Evolutionary conservation across 1,140 invertebrate genomes (phyloP).

Genomic region (Sitobion miscanthi): DNA sequence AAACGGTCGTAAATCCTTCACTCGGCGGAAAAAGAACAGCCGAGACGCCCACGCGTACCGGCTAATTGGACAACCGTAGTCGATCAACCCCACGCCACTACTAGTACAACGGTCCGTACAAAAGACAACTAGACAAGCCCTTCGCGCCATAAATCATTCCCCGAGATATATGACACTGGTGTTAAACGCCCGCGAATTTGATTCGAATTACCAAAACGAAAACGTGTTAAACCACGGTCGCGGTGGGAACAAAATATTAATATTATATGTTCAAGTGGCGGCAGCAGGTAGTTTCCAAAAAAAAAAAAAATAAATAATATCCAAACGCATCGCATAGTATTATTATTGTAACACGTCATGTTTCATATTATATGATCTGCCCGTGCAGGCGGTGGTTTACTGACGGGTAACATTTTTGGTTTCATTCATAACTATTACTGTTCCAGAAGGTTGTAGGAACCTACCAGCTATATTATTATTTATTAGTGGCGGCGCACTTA

Average conservation of each 20-base stretch:
- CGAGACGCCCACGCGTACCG: conserved; percentile 54
- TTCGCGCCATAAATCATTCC: conserved; percentile 34
- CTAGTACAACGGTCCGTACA: not conserved
- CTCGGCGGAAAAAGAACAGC: conserved; percentile 1
- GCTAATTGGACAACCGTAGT: conserved; percentile 53
- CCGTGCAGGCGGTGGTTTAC: too few relatives aligned
- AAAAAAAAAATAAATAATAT: not conserved
- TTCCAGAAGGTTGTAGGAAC: too few relatives aligned
- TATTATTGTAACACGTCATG: too few relatives aligned
- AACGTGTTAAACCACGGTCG: not conserved
- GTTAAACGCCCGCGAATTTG: conserved; percentile 43
- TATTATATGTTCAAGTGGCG: not conserved
- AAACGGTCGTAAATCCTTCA: conserved; percentile 57
- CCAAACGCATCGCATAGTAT: not conserved
- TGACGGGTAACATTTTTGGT: too few relatives aligned
- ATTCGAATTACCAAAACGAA: conserved; percentile 28
- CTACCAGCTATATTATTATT: too few relatives aligned
- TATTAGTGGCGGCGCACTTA: too few relatives aligned
- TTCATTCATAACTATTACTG: too few relatives aligned
- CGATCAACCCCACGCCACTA: conserved; percentile 23
- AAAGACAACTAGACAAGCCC: conserved; percentile 20
- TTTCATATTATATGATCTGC: not conserved
- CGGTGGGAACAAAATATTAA: not conserved
- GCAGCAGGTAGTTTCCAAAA: not conserved
- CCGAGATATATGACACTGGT: not conserved